Evolutionary conservation across 2,888 invertebrate genomes (phyloP).

Genomic region (Stenoptilia bipunctidactyla): DNA sequence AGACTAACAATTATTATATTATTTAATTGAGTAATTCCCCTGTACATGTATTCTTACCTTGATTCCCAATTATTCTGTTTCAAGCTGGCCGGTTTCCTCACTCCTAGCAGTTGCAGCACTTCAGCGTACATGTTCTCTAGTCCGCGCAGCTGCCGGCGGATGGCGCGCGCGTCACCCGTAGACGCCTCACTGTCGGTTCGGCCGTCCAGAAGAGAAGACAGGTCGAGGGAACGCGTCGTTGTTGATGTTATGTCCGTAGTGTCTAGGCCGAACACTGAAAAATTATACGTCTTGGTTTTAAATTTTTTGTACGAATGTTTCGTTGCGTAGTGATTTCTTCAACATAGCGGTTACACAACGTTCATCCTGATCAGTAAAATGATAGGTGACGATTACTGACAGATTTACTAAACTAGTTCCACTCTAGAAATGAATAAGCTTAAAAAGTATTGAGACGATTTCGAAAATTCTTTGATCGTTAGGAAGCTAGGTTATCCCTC

Average conservation of each 20-base stretch:
- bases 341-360: too few species aligned
- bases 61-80: conserved; percentile 70
- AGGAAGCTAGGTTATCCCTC: too few species aligned
- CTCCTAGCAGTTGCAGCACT: conserved; percentile 69
- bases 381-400: too few species aligned
- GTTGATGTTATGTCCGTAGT: conserved; percentile 84
- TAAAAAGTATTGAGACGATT: too few species aligned
- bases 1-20: background rate
- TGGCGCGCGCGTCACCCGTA: conserved; percentile 82
- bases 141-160: conserved; percentile 84
- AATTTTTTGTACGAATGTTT: too few species aligned
- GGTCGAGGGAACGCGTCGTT: conserved; percentile 80
- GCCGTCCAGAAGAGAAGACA: conserved; percentile 83
- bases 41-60: conserved; percentile 48
- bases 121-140: conserved; percentile 90
- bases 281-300: background rate
- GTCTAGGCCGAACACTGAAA: conserved; percentile 77
- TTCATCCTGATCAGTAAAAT: too few species aligned
- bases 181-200: conserved; percentile 83
- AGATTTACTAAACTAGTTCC: too few species aligned
- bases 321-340: too few species aligned
- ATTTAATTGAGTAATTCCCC: background rate
- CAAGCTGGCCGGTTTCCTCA: conserved; percentile 26
- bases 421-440: too few species aligned
- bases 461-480: too few species aligned